Conservation (phyloP, 2,113 vertebrate genomes). For the Spheniscus mendiculus region DNA sequence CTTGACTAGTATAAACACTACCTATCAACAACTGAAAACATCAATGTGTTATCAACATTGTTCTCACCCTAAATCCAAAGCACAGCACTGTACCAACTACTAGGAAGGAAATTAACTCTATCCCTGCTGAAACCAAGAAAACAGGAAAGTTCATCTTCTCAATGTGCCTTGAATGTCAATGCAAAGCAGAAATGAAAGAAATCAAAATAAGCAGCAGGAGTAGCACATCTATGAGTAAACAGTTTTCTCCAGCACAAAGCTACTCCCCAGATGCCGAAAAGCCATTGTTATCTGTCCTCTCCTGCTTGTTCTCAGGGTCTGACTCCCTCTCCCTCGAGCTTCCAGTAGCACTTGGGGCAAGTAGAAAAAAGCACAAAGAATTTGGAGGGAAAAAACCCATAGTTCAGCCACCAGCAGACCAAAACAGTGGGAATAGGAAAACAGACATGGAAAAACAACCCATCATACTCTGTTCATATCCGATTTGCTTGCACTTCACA, state of each 20-base stretch:
- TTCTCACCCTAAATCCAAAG: no score
- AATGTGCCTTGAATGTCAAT: not conserved
- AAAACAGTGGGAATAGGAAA: not conserved
- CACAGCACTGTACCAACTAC: no score
- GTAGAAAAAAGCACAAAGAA: not conserved
- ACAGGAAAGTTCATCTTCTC: not conserved
- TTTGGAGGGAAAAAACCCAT: not conserved
- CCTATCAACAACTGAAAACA: no score
- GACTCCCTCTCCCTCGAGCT: not conserved
- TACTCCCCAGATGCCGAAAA: not conserved
- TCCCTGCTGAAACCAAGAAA: no score
- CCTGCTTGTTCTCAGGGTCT: not conserved
- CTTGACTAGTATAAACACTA: no score
- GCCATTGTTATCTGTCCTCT: not conserved
- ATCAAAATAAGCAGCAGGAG: not conserved
- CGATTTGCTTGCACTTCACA: not conserved
- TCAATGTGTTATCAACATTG: no score
- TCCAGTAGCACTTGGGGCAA: not conserved
- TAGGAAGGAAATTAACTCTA: no score
- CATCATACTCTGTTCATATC: not conserved
- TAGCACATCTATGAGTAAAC: not conserved
- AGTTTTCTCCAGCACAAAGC: not conserved
- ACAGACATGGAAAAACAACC: not conserved
- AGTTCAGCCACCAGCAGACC: not conserved
- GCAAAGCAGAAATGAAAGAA: slow-evolving; percentile 11